Base-by-base conservation (phyloP, 2,797 vertebrate species). In the Myotis daubentonii region DNA sequence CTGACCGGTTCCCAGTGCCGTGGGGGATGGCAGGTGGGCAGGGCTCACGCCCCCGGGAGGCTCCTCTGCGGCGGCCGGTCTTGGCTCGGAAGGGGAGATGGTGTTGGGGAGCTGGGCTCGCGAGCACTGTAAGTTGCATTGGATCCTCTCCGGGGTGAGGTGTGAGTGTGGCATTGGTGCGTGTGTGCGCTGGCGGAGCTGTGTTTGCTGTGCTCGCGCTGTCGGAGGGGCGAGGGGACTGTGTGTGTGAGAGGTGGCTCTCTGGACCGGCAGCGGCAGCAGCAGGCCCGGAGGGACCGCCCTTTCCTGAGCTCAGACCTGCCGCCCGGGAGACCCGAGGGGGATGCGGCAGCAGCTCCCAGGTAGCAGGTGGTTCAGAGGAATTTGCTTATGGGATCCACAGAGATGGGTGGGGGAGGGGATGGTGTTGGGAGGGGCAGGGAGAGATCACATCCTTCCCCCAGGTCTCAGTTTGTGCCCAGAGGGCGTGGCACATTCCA, bases 401-500 rank as follows among this genome's bases (percentile, higher is more conserved):
- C 36, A 22, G 57, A 66, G 72, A 66, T 65, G 81, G 84, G 83
- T 11, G 44, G 0, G 44, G 66, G 38, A 75, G n/a, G 68, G 53
- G 70, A 70, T 51, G 93, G 38, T 0, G 0, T 22, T 8, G 47
- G 68, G 44, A 53, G 33, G 38, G 55, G 6, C 71, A 17, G 36
- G 28, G 70, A 76, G 80, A 51, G 20, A 25, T 70, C 2, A 25
- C 22, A 3, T 41, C 81, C 66, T 66, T 47, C 11, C 8, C 53
- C 49, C 9, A 3, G 9, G 6, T 38, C 68, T 30, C 1, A 0
- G 20, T 84, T 22, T 66, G 60, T 89, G 33, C 88, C 23, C 55
- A 72, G 91, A 96, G 94, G 96, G 96, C 75, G 96, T 95, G 97
- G 96, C 94, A 75, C 94, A 82, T 91, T 96, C 92, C 82, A 25